A percentile compares a stretch with the other conserved stretches of the same genome.
Conservation (phyloP, 2,888 invertebrate species). For the Drosophila rellima region DNA sequence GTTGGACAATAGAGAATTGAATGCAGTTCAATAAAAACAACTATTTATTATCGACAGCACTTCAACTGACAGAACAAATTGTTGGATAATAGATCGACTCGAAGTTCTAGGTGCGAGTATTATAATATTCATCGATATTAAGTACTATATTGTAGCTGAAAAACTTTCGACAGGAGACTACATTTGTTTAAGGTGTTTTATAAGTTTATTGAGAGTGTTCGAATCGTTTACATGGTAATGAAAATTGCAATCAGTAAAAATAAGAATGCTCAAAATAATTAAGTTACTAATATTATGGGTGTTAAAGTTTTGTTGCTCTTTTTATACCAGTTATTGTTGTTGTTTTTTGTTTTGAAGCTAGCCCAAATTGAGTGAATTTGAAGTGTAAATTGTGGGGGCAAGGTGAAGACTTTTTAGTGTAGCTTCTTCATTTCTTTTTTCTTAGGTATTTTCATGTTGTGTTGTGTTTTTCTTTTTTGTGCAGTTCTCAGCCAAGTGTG, state of each 20-base stretch:
- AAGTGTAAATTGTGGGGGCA: neutral
- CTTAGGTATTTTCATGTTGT: neutral
- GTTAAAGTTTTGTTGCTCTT: neutral
- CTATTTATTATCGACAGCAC: neutral
- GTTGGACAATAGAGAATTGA: neutral
- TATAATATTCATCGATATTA: neutral
- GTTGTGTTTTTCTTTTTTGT: neutral
- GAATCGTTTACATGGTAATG: neutral
- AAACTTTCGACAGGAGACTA: neutral
- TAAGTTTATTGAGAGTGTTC: neutral
- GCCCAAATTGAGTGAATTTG: neutral
- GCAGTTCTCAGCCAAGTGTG: slow-evolving; percentile 16
- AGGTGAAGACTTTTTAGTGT: neutral
- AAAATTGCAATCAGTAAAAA: neutral
- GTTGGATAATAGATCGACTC: neutral
- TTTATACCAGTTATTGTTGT: neutral
- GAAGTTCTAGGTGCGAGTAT: neutral
- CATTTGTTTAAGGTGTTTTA: neutral
- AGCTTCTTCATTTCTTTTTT: no score
- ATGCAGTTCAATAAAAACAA: neutral
- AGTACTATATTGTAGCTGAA: neutral
- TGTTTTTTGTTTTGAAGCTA: neutral
- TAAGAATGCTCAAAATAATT: neutral
- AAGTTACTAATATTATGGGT: neutral
- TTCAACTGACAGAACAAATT: neutral